phyloP scores from a whole-genome alignment of 2,888 invertebrate species.

The Chalcosyrphus nemorum region DNA sequence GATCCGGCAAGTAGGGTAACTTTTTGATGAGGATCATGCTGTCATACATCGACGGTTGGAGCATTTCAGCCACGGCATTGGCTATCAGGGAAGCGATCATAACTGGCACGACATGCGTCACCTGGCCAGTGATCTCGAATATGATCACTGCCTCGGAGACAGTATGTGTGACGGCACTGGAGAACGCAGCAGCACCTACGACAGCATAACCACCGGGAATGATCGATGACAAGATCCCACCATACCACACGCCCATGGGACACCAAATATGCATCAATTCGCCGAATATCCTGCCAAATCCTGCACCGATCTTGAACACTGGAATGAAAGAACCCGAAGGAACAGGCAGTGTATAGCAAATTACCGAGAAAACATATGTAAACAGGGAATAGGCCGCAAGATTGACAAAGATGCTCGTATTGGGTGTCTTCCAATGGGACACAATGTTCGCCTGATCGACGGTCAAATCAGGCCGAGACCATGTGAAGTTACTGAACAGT shows the following conservation, averaged over 20 bases:
- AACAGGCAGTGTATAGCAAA: slow-evolving; percentile 97
- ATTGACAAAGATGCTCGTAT: slow-evolving; percentile 93
- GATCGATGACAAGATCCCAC: slow-evolving; percentile 92
- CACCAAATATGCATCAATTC: slow-evolving; percentile 97
- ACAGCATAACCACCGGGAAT: slow-evolving; percentile 98
- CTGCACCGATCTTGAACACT: slow-evolving; percentile 98
- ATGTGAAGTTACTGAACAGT: slow-evolving; percentile 97
- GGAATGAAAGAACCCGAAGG: slow-evolving; percentile 99
- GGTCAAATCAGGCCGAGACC: slow-evolving; percentile 90
- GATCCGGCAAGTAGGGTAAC: slow-evolving; percentile 97
- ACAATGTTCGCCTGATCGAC: slow-evolving; percentile 93
- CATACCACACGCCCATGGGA: slow-evolving; percentile 94
- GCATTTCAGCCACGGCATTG: slow-evolving; percentile 95
- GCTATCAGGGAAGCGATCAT: slow-evolving; percentile 98
- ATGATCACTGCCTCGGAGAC: slow-evolving; percentile 99
- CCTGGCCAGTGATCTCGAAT: slow-evolving; percentile 99
- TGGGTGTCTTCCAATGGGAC: slow-evolving; percentile 92
- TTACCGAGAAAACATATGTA: slow-evolving; percentile 93
- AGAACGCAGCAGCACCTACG: slow-evolving; percentile 97
- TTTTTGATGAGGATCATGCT: slow-evolving; percentile 99
- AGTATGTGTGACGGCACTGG: slow-evolving; percentile 98
- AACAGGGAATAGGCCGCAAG: slow-evolving; percentile 91
- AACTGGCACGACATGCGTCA: slow-evolving; percentile 97
- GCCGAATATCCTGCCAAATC: slow-evolving; percentile 94
- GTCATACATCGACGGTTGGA: slow-evolving; percentile 99